Evolutionary conservation across 2,113 vertebrate genomes (phyloP).

Genomic region (Eolophus roseicapilla): DNA sequence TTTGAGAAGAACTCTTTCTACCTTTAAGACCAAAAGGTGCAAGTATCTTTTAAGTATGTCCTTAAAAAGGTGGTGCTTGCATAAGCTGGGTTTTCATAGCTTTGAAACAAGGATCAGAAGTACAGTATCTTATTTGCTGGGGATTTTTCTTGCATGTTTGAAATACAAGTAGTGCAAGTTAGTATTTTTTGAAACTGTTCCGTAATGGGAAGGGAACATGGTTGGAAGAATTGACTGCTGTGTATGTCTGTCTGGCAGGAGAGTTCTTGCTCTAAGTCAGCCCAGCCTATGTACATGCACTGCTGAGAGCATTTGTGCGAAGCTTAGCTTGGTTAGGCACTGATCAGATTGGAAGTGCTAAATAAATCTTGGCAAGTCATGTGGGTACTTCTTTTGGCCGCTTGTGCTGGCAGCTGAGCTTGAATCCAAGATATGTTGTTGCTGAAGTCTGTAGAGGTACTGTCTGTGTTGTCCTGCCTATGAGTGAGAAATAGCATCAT

Average conservation of each 20-base stretch:
- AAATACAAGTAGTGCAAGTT: not conserved
- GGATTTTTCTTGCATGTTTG: not conserved
- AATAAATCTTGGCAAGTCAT: not conserved
- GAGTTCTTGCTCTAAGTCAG: not conserved
- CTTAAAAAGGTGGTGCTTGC: not conserved
- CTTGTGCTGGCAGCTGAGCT: not conserved
- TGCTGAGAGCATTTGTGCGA: not conserved
- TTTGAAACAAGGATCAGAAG: not conserved
- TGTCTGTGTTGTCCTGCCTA: not conserved
- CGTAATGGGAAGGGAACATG: not conserved
- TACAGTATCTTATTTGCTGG: not conserved
- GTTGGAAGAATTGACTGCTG: not conserved
- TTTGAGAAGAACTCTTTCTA: not conserved
- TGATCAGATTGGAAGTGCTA: not conserved
- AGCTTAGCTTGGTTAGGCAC: not conserved
- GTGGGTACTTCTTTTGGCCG: not conserved
- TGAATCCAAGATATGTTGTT: not conserved
- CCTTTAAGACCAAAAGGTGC: not conserved
- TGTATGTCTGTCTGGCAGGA: not conserved
- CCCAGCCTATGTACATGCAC: not conserved
- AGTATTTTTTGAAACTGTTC: not conserved
- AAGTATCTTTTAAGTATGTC: not conserved
- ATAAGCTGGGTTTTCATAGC: not conserved
- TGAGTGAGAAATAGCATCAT: not conserved
- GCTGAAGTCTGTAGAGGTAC: not conserved